Percentiles rank a stretch among this genome's conserved stretches.
Conservation (phyloP, 2,797 vertebrate species). For the Acanthornis magna region DNA sequence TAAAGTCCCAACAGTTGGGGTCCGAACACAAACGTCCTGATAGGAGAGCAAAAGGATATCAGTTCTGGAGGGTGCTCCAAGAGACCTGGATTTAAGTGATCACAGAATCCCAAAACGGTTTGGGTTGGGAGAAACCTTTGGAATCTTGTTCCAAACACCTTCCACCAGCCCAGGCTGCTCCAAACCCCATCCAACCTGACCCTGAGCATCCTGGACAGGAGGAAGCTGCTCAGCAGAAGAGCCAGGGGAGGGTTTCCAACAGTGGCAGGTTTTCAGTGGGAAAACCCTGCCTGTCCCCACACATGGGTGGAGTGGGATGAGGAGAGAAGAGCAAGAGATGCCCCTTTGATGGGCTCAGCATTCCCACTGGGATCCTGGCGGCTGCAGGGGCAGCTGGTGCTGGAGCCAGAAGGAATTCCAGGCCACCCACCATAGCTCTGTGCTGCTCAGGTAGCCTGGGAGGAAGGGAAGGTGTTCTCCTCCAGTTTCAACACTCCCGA, state of each 20-base stretch:
- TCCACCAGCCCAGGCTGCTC: background rate
- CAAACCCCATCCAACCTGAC: background rate
- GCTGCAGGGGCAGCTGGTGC: background rate
- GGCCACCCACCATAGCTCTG: background rate
- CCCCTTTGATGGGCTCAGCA: background rate
- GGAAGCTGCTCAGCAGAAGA: background rate
- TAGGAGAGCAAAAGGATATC: background rate
- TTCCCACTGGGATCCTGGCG: background rate
- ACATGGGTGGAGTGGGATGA: background rate
- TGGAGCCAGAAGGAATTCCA: background rate
- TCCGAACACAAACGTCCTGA: background rate
- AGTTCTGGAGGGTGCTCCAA: background rate
- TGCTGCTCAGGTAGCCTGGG: background rate
- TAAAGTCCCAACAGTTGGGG: background rate
- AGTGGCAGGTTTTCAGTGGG: background rate
- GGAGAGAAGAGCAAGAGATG: background rate
- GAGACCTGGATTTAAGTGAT: background rate
- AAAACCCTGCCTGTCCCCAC: background rate
- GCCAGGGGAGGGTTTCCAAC: background rate
- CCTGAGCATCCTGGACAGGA: background rate
- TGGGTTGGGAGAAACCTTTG: background rate
- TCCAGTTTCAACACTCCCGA: background rate
- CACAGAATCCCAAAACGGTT: background rate
- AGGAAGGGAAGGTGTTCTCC: constrained; percentile 16
- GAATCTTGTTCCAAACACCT: background rate